A percentile compares a stretch with the other conserved stretches of the same genome.
phyloP scores from a whole-genome alignment of 2,797 vertebrate genomes.

The Pseudochirops corinnae region DNA sequence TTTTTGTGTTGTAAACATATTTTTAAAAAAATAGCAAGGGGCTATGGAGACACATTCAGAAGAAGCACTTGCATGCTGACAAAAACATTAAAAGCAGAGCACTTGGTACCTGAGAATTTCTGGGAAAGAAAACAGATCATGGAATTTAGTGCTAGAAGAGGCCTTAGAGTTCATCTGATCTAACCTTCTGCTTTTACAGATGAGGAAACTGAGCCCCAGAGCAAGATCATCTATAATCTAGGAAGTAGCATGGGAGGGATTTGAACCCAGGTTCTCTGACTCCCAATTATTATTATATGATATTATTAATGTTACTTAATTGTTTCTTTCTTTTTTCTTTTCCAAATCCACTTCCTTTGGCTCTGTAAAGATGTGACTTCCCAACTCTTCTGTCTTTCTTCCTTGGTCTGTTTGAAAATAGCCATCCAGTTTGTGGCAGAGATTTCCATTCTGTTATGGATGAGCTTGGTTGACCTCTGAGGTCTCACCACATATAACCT shows the following conservation, averaged over 20 bases:
- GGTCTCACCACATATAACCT: neutral
- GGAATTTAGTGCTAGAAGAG: neutral
- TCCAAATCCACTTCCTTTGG: neutral
- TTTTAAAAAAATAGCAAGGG: neutral
- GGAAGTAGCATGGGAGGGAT: neutral
- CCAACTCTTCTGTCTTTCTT: conserved; percentile 23
- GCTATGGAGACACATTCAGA: neutral
- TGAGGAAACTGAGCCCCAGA: neutral
- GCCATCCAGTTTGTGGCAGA: neutral
- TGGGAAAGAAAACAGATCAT: neutral
- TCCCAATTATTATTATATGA: neutral
- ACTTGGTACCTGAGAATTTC: neutral
- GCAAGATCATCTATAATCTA: neutral
- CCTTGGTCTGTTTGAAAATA: conserved; percentile 15
- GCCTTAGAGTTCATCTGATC: neutral
- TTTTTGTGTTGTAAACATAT: conserved; percentile 29
- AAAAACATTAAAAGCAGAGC: neutral
- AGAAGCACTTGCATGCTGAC: conserved; percentile 34
- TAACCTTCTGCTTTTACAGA: neutral
- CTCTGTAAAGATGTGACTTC: conserved; percentile 25
- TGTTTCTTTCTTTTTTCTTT: neutral
- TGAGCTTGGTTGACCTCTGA: neutral
- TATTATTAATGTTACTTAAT: neutral
- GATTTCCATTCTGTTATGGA: neutral
- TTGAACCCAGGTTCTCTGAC: neutral